Evolutionary conservation across 2,888 invertebrate genomes (phyloP), one percentile per base, ranked within the genome.

Genomic region (Caenorhabditis zanzibari): DNA sequence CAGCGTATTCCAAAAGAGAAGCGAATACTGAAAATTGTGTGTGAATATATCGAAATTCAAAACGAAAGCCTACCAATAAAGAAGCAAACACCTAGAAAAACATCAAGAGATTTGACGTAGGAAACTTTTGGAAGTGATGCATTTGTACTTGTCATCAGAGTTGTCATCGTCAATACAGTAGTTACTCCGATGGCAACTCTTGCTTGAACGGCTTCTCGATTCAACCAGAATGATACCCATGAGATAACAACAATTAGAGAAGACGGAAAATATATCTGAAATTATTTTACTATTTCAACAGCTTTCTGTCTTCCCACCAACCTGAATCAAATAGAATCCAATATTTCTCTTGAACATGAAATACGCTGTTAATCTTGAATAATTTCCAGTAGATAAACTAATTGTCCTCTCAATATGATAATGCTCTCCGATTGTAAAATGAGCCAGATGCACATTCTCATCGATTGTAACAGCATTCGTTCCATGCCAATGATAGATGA

Each of bases 161-260:
- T 93, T 7, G 93, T 93, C 92, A 93, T 92, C 14, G 93, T 93
- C 54, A 93, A 87, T 26, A 93, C 92, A n/a, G 93, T 93, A 16
- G 93, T 93, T 56, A 93, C 93, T 5, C 92, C 91, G 38, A 93
- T 92, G 7, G 93, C 92, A 7, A 93, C 92, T 41, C 93, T 82
- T 12, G 93, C 93, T 56, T 93, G 93, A 0, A 92, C 93, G 1
- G 93, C 93, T 76, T 93, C 93, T 16, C 93, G 83, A 75, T 92
- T 92, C 52, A 92, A 73, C 92, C 92, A 92, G 82, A 92, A 92
- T 4, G 90, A 90, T 6, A 92, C 92, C 92, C 92, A 92, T 10
- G 91, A 91, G 66, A 92, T 91, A 32, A 92, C 92, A 24, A 93
- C 91, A 69, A 92, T 92, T n/a, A 92, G 84, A 12, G 90, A 90